phyloP scores from a whole-genome alignment of 2,797 vertebrate genomes.

The Bryconaethiops microstoma region DNA sequence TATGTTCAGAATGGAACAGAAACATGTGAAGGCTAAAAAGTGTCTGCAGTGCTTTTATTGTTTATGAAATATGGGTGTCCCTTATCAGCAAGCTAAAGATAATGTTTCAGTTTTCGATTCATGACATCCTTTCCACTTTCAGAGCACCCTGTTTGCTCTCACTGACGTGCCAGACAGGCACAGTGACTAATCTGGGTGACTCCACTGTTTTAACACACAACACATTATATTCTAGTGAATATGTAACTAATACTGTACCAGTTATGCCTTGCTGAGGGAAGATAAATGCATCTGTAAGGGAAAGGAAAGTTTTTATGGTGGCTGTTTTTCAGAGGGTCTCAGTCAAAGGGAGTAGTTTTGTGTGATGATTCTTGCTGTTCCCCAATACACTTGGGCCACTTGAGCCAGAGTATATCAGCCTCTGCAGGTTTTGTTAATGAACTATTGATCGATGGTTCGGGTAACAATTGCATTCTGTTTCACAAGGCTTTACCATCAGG shows the following conservation, averaged over 20 bases:
- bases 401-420: slow-evolving; percentile 19
- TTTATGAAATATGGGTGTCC: slow-evolving; percentile 26
- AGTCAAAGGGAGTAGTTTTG: slow-evolving; percentile 27
- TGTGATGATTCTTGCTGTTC: slow-evolving; percentile 40
- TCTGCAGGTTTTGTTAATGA: slow-evolving; percentile 58
- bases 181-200: background rate
- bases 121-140: slow-evolving; percentile 41
- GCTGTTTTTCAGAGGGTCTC: slow-evolving; percentile 22
- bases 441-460: slow-evolving; percentile 65
- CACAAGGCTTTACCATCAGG: background rate
- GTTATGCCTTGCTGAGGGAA: background rate
- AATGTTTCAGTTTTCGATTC: slow-evolving; percentile 37
- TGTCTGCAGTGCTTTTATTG: slow-evolving; percentile 20
- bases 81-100: slow-evolving; percentile 33
- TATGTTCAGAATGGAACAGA: background rate
- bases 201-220: background rate
- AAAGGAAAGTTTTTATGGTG: slow-evolving; percentile 23
- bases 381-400: background rate
- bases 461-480: slow-evolving; percentile 3
- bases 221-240: slow-evolving; percentile 8
- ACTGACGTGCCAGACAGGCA: background rate
- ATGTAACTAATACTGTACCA: slow-evolving; percentile 1
- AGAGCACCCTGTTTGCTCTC: slow-evolving; percentile 1
- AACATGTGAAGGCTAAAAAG: slow-evolving; percentile 4
- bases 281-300: background rate